These are phyloP conservation scores for Atethmia centrago DNA, from an alignment of 2,888 invertebrate genomes.

Conservation along the genomic window DNA sequence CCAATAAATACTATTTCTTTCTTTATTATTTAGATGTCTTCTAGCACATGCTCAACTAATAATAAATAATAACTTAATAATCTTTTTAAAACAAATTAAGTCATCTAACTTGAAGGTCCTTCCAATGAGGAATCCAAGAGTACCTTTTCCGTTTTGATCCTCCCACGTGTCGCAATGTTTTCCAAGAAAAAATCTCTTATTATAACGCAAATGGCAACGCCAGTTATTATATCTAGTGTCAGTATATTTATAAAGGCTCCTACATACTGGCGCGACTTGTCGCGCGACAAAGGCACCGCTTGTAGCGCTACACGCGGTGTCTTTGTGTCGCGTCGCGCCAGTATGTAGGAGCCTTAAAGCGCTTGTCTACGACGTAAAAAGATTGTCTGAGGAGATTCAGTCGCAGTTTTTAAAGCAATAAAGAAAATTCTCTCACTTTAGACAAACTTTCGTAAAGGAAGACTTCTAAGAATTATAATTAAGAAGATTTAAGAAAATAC, in stretches of 20 bases:
- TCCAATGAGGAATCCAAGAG: not conserved
- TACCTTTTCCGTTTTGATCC: not conserved
- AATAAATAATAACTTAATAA: not conserved
- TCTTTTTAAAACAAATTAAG: not conserved
- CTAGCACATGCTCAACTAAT: not conserved
- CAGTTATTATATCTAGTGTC: constrained; percentile 29
- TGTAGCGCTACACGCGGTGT: too few species aligned
- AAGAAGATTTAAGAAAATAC: not conserved
- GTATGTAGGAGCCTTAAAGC: too few species aligned
- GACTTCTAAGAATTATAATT: constrained; percentile 1
- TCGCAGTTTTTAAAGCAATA: constrained; percentile 21
- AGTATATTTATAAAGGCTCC: constrained; percentile 45
- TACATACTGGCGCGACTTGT: too few species aligned
- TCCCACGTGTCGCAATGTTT: constrained; percentile 24
- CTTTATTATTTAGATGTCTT: too few species aligned
- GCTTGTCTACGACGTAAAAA: constrained; percentile 47
- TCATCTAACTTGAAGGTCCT: not conserved
- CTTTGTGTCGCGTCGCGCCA: too few species aligned
- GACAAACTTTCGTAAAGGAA: not conserved
- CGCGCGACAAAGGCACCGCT: too few species aligned
- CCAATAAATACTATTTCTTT: too few species aligned
- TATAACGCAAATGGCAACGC: constrained; percentile 28
- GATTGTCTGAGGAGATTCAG: constrained; percentile 18
- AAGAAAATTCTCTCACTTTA: constrained; percentile 7
- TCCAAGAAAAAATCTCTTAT: constrained; percentile 32